Base-by-base conservation (phyloP, 1,140 invertebrate genomes). In the Steinernema feltiae region DNA sequence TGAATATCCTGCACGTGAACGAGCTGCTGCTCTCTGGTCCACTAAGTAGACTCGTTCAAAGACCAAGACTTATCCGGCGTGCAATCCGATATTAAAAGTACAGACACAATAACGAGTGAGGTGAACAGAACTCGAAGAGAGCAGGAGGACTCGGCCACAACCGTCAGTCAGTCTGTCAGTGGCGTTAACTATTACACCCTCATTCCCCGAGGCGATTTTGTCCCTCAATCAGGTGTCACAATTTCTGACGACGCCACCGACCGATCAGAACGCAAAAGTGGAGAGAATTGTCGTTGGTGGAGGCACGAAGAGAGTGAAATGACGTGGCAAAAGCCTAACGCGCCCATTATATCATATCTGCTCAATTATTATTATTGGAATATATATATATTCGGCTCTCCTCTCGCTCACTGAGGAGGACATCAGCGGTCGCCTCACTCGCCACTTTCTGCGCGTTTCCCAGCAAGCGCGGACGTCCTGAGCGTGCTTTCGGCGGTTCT, bases 281-380 rank as follows among this genome's bases (percentile, higher is more conserved):
- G 35, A 18, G 7, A 41, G 35, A n/a, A 18, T 41, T 41, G 35
- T 18, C 7, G 53, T 7, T 21, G 7, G 53, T 63, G 53, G 53
- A 27, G 24, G 53, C 12, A 7, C 53, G 53, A 21, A 21, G 7
- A 7, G 12, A 63, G 53, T 21, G 53, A 27, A 46, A 27, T 63
- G 53, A 63, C 53, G 53, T 63, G 12, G 53, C 53, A 3, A 63
- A 27, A 63, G 24, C 2, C 2, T 21, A 21, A 63, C 7, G 53
- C 53, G 24, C 24, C 53, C 53, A 63, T 12, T 27, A 12, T 63
- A 63, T 63, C 24, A 63, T 63, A 63, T 63, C 53, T 63, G 53
- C 53, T 63, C 53, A n/a, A n/a, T n/a, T n/a, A 63, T 63, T 63
- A 63, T 17, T 63, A 63, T 63, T 63, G 53, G 53, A 63, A 12